These are phyloP conservation scores for Emydocephalus ijimae DNA, from an alignment of 2,113 vertebrate genomes.

Conservation along the genomic window DNA sequence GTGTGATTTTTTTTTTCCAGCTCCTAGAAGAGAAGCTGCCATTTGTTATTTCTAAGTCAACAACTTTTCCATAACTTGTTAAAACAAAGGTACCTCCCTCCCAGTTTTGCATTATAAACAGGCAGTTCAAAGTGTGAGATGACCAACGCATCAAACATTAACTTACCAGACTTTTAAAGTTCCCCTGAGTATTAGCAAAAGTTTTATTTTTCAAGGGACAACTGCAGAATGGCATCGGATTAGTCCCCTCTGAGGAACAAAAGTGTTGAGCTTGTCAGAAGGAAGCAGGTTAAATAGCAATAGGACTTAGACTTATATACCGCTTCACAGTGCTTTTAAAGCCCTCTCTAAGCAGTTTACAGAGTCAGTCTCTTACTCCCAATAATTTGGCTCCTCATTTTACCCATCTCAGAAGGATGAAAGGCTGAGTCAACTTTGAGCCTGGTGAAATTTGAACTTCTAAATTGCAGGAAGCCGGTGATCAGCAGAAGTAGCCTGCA, in stretches of 20 bases:
- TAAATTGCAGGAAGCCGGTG: no score
- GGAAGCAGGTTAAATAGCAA: background rate
- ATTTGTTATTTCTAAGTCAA: constrained; percentile 23
- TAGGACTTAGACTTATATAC: no score
- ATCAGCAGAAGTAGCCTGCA: no score
- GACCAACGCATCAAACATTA: constrained; percentile 4
- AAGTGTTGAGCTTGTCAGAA: background rate
- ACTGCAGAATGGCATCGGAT: background rate
- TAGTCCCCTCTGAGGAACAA: background rate
- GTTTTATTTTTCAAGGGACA: background rate
- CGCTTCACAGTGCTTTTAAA: no score
- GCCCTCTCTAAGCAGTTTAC: no score
- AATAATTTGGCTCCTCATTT: no score
- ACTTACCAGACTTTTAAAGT: background rate
- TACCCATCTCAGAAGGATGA: no score
- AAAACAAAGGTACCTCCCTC: background rate
- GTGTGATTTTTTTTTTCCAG: background rate
- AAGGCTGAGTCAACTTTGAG: no score
- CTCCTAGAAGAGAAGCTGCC: background rate
- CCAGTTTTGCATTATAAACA: background rate
- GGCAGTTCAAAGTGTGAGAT: constrained; percentile 4
- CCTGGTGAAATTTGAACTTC: no score
- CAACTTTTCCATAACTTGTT: background rate
- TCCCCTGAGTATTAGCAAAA: background rate
- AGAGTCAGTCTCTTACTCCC: no score